Percentiles rank a stretch among this genome's conserved stretches.
phyloP scores from a whole-genome alignment of 2,888 invertebrate genomes.

The Cenopis cana region DNA sequence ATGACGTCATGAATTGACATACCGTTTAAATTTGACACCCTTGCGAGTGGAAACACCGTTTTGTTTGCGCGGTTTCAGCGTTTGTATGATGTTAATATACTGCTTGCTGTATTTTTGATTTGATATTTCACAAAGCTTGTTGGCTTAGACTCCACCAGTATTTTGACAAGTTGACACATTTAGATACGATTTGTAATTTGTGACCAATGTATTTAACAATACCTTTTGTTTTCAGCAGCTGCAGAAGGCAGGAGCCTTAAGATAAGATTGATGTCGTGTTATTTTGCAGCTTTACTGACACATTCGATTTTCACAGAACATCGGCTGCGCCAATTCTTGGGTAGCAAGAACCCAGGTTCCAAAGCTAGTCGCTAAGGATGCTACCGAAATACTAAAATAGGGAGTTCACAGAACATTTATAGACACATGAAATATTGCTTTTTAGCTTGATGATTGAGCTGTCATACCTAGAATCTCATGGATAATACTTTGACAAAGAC shows the following conservation, averaged over 20 bases:
- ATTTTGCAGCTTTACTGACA: conserved; percentile 27
- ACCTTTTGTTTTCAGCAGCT: conserved; percentile 40
- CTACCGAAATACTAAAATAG: conserved; percentile 1
- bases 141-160: conserved; percentile 22
- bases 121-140: conserved; percentile 27
- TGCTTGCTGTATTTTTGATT: conserved; percentile 15
- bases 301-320: conserved; percentile 11
- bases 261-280: conserved; percentile 42
- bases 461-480: not conserved
- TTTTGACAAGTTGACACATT: not conserved
- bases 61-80: not conserved
- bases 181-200: conserved; percentile 7
- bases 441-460: not conserved
- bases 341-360: not conserved
- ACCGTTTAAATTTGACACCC: not conserved
- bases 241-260: conserved; percentile 41
- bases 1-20: not conserved
- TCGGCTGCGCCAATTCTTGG: not conserved
- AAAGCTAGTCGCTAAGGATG: not conserved
- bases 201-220: conserved; percentile 31
- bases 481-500: not conserved
- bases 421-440: not conserved
- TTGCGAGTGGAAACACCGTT: not conserved
- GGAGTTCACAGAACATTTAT: not conserved
- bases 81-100: conserved; percentile 22